These are phyloP conservation scores for Drosophila niveifrons DNA, from an alignment of 2,888 invertebrate genomes.

Conservation along the genomic window DNA sequence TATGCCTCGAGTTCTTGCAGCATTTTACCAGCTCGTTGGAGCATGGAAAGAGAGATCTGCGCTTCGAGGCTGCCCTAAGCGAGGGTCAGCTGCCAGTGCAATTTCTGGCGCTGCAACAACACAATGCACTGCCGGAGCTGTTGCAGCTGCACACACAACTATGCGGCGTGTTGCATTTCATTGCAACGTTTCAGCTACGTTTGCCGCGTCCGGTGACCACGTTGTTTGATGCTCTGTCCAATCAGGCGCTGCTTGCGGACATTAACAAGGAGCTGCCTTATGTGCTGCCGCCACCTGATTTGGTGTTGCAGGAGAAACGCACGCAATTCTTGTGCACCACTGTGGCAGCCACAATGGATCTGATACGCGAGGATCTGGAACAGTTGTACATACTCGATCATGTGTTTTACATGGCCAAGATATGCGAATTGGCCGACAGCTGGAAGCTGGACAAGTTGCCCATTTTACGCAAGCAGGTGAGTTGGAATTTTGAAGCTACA, in stretches of 20 bases:
- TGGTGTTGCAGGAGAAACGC: conserved; percentile 89
- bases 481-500: conserved; percentile 49
- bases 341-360: conserved; percentile 91
- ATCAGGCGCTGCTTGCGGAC: conserved; percentile 86
- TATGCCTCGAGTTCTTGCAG: conserved; percentile 83
- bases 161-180: conserved; percentile 91
- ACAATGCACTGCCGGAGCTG: conserved; percentile 90
- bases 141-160: conserved; percentile 93
- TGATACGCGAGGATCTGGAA: conserved; percentile 88
- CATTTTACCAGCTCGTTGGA: conserved; percentile 79
- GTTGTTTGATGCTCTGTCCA: conserved; percentile 91
- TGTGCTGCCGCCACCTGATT: conserved; percentile 89
- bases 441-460: conserved; percentile 92
- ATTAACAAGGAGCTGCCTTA: conserved; percentile 87
- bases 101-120: conserved; percentile 91
- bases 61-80: conserved; percentile 83
- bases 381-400: conserved; percentile 86
- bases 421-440: conserved; percentile 89
- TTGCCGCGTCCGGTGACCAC: conserved; percentile 90
- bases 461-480: conserved; percentile 92
- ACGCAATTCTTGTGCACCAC: conserved; percentile 91
- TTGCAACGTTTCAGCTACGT: conserved; percentile 92
- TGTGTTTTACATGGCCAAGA: conserved; percentile 90
- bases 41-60: conserved; percentile 81
- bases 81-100: conserved; percentile 87